Percentiles rank a stretch among this genome's conserved stretches.
These are phyloP conservation scores for Oophaga sylvatica DNA, from an alignment of 2,797 vertebrate species.

Conservation along the genomic window DNA sequence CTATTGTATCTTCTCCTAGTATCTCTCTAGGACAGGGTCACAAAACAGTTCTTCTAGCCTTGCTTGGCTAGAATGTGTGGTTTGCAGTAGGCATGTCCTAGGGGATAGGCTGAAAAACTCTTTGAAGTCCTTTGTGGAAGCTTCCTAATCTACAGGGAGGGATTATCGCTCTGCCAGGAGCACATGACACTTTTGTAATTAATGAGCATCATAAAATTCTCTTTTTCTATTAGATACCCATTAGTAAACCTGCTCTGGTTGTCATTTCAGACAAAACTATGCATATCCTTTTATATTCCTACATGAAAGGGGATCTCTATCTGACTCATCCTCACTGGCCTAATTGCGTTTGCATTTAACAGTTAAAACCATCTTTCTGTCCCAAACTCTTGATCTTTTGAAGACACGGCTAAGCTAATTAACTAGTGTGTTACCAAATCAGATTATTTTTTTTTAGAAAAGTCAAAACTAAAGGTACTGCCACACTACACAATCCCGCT, in stretches of 20 bases:
- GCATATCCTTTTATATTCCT: conserved; percentile 93
- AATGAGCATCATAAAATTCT: conserved; percentile 96
- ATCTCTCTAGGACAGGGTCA: conserved; percentile 25
- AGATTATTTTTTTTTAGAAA: conserved; percentile 13
- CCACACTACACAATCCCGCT: too few relatives aligned
- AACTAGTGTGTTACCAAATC: conserved; percentile 64
- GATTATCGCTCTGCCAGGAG: conserved; percentile 88
- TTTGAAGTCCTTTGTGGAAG: conserved; percentile 94
- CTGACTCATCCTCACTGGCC: conserved; percentile 86
- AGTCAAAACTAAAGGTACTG: neutral
- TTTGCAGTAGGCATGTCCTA: conserved; percentile 80
- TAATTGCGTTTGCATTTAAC: conserved; percentile 92
- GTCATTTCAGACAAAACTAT: conserved; percentile 97
- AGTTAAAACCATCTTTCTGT: conserved; percentile 61
- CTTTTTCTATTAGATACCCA: conserved; percentile 95
- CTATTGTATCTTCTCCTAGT: neutral
- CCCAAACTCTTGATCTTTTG: conserved; percentile 64
- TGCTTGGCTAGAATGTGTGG: conserved; percentile 83
- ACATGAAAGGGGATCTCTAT: conserved; percentile 96
- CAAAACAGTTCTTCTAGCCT: conserved; percentile 70
- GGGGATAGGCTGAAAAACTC: conserved; percentile 76
- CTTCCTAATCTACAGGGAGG: conserved; percentile 89
- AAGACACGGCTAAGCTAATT: conserved; percentile 66
- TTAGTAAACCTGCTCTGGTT: conserved; percentile 94
- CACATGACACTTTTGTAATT: conserved; percentile 93